Percentiles rank a stretch among this genome's conserved stretches.
phyloP scores from a whole-genome alignment of 2,888 invertebrate genomes.

The Deilephila elpenor region DNA sequence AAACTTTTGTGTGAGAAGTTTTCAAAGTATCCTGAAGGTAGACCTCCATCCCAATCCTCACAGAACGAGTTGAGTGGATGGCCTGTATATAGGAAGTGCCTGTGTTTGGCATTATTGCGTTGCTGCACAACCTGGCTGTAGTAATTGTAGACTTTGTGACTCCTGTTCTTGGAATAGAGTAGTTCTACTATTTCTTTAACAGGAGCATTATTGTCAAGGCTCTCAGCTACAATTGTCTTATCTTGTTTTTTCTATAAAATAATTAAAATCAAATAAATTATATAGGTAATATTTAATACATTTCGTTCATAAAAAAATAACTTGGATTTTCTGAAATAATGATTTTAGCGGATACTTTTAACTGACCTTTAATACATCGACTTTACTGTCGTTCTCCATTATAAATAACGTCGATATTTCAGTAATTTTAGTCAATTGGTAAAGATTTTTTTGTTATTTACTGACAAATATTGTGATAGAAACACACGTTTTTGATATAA shows the following conservation, averaged over 20 bases:
- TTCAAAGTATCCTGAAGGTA: slow-evolving; percentile 67
- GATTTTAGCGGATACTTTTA: neutral
- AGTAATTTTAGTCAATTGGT: neutral
- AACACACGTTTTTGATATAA: no score
- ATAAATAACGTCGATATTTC: no score
- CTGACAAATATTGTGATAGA: no score
- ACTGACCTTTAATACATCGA: slow-evolving; percentile 1
- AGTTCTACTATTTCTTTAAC: slow-evolving; percentile 60
- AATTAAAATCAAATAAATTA: neutral
- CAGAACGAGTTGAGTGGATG: slow-evolving; percentile 63
- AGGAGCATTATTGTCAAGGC: slow-evolving; percentile 61
- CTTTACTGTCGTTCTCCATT: slow-evolving; percentile 24
- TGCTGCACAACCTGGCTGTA: slow-evolving; percentile 59
- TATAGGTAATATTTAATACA: no score
- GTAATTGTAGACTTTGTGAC: slow-evolving; percentile 55
- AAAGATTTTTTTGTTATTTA: neutral
- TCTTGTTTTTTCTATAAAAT: slow-evolving; percentile 45
- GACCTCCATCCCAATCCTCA: slow-evolving; percentile 71
- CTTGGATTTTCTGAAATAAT: neutral
- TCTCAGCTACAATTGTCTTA: slow-evolving; percentile 51
- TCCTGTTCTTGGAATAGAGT: slow-evolving; percentile 49
- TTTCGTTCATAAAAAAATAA: neutral
- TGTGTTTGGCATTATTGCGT: slow-evolving; percentile 35
- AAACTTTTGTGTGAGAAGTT: slow-evolving; percentile 65
- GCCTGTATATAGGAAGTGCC: slow-evolving; percentile 59